phyloP scores from a whole-genome alignment of 2,888 invertebrate species.

The Ormyrus rosae region DNA sequence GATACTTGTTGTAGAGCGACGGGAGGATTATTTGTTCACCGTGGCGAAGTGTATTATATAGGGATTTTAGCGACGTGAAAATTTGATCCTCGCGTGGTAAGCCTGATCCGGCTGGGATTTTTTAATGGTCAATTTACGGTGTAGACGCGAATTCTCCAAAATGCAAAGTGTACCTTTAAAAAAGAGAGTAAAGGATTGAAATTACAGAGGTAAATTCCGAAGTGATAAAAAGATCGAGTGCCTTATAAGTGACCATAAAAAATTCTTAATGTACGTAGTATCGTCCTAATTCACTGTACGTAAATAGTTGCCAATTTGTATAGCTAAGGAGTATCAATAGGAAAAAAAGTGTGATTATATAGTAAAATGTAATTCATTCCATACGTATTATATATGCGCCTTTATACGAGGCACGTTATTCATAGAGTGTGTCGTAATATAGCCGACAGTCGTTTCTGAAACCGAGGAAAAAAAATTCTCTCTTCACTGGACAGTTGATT shows the following conservation, averaged over 20 bases:
- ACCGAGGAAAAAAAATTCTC: slow-evolving; percentile 6
- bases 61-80: slow-evolving; percentile 38
- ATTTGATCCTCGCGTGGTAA: slow-evolving; percentile 47
- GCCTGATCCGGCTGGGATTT: slow-evolving; percentile 42
- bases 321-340: slow-evolving; percentile 41
- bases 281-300: slow-evolving; percentile 38
- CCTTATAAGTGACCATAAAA: slow-evolving; percentile 21
- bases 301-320: slow-evolving; percentile 57
- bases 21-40: slow-evolving; percentile 34
- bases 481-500: not conserved
- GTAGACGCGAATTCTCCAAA: not conserved
- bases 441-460: slow-evolving; percentile 25
- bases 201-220: not conserved
- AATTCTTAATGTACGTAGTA: slow-evolving; percentile 18
- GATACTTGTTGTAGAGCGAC: slow-evolving; percentile 53
- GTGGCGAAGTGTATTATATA: slow-evolving; percentile 45
- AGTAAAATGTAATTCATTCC: slow-evolving; percentile 33
- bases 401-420: slow-evolving; percentile 30
- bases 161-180: not conserved
- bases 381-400: slow-evolving; percentile 33
- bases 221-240: not conserved
- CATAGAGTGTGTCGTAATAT: slow-evolving; percentile 37
- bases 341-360: slow-evolving; percentile 55
- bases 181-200: not conserved
- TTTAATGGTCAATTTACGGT: slow-evolving; percentile 25